phyloP scores from a whole-genome alignment of 2,797 vertebrate species.

The Galagoides demidoff region DNA sequence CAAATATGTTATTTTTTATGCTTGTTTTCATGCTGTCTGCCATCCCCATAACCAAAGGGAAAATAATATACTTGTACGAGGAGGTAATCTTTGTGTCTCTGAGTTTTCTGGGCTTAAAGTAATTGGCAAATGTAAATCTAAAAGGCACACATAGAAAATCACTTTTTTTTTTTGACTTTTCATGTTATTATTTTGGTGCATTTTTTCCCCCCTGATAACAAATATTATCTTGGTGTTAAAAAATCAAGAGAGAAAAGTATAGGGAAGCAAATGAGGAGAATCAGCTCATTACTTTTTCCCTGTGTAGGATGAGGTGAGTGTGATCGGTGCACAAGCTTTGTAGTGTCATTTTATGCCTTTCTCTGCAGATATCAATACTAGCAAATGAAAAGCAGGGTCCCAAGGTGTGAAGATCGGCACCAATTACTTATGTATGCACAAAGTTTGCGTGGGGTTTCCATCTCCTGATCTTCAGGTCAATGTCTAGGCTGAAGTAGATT shows the following conservation, averaged over 20 bases:
- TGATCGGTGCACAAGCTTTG: constrained; percentile 47
- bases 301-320: not conserved
- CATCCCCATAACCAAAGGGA: constrained; percentile 32
- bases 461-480: constrained; percentile 52
- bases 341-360: constrained; percentile 18
- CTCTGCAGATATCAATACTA: constrained; percentile 49
- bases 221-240: constrained; percentile 49
- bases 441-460: constrained; percentile 28
- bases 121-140: constrained; percentile 63
- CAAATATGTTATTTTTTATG: constrained; percentile 22
- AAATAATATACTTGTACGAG: constrained; percentile 20
- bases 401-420: not conserved
- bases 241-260: constrained; percentile 21
- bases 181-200: constrained; percentile 56
- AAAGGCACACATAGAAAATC: constrained; percentile 51
- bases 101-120: constrained; percentile 54
- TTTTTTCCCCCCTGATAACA: not conserved
- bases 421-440: constrained; percentile 66
- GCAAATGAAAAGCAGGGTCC: constrained; percentile 55
- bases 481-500: constrained; percentile 13
- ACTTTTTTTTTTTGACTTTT: constrained; percentile 40
- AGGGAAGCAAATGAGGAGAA: constrained; percentile 4
- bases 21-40: constrained; percentile 57
- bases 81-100: constrained; percentile 42
- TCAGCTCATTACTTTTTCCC: constrained; percentile 45